Base-by-base conservation (phyloP, 2,113 vertebrate genomes). In the Podocnemis expansa region DNA sequence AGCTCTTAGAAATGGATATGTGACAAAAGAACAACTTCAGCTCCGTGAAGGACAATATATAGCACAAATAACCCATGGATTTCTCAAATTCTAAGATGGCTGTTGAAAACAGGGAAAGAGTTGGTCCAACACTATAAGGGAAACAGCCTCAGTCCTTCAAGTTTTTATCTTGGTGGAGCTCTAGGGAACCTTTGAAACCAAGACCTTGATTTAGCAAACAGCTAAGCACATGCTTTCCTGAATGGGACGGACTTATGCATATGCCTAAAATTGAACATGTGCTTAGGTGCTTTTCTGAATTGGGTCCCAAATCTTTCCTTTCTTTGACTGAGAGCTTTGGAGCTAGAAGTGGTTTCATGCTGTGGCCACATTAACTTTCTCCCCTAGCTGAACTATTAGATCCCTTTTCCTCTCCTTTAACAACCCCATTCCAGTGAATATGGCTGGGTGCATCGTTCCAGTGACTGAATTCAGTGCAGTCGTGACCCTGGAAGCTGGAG, bases 1-100 rank as follows among this genome's bases (percentile, higher is more conserved):
- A 45, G 43, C 41, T 13, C 41, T 76, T 76, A 13, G 38, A 79
- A 75, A 85, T 10, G 4, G 54, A 60, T n/a, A 16, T 2, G 55
- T 91, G 17, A 24, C 87, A 43, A 45, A 29, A 34, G 81, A 84
- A 75, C 10, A 84, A 54, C 56, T 25, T 29, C 25, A 76, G 78
- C 4, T 67, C 45, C 45, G 89, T 3, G 43, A 85, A 45, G 84
- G 80, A 45, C 4, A 12, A 49, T n/a, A 55, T 29, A 2, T n/a
- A 47, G 9, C 11, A 11, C 6, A 52, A 84, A 82, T 58, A 1
- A 16, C 0, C 0, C 10, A 16, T 43, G 90, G 78, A 5, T 24
- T 55, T 7, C 4, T 54, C 51, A 75, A 24, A 55, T 67, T 4
- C 1, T 2, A 75, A 5, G 10, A 27, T 88, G 25, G 41, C 1